phyloP scores from a whole-genome alignment of 1,140 invertebrate species.

The Pogonomyrmex barbatus region DNA sequence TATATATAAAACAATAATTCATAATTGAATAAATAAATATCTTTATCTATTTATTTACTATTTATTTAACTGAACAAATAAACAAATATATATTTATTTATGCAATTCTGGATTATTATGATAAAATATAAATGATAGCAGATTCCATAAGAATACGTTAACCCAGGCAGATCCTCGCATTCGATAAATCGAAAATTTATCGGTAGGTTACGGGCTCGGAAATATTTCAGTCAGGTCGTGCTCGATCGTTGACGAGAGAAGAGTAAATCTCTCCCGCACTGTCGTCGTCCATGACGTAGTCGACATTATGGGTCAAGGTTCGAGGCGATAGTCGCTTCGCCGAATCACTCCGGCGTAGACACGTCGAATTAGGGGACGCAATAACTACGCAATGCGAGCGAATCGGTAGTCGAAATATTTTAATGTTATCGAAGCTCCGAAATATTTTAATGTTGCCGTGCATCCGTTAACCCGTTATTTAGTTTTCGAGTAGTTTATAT shows the following conservation, averaged over 20 bases:
- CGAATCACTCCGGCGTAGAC: constrained; percentile 67
- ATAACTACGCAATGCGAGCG: constrained; percentile 22
- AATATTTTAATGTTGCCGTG: not conserved
- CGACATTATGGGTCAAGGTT: constrained; percentile 77
- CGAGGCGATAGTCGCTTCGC: constrained; percentile 68
- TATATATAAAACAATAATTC: too few relatives aligned
- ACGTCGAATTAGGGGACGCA: constrained; percentile 63
- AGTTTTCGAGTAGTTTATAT: not conserved
- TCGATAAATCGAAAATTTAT: constrained; percentile 29
- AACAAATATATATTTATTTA: not conserved
- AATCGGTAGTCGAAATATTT: constrained; percentile 3
- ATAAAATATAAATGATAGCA: not conserved
- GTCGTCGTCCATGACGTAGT: constrained; percentile 58
- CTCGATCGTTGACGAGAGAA: constrained; percentile 37
- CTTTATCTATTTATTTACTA: too few relatives aligned
- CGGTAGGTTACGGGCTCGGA: not conserved
- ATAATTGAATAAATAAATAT: too few relatives aligned
- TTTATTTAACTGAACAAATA: too few relatives aligned
- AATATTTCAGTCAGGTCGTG: constrained; percentile 17
- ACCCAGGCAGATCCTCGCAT: not conserved
- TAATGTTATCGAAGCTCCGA: not conserved
- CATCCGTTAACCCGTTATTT: not conserved
- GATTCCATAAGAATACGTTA: not conserved
- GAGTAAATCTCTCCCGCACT: constrained; percentile 31
- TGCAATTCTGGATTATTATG: not conserved